Evolutionary conservation across 2,888 invertebrate genomes (phyloP).

Genomic region (Cosmia trapezina): DNA sequence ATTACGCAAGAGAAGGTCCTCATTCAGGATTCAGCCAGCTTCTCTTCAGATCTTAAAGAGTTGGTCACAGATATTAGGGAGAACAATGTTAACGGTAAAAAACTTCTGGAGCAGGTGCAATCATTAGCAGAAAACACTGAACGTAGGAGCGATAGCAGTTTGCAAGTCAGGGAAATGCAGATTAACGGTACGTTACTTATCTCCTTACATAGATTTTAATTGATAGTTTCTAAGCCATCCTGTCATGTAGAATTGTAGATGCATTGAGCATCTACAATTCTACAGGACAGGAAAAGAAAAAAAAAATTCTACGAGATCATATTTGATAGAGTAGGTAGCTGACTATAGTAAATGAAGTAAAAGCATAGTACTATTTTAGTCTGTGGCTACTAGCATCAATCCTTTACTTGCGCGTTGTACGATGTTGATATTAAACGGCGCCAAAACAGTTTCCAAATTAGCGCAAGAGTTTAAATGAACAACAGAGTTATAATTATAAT

Average conservation of each 20-base stretch:
- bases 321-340: neutral
- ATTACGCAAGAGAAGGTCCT: conserved; percentile 88
- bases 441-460: neutral
- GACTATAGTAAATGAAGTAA: neutral
- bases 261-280: too few species aligned
- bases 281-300: too few species aligned
- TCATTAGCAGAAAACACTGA: conserved; percentile 83
- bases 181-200: conserved; percentile 82
- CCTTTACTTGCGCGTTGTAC: neutral
- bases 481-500: neutral
- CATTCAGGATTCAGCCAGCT: conserved; percentile 86
- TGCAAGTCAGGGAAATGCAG: conserved; percentile 90
- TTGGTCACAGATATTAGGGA: conserved; percentile 86
- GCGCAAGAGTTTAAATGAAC: neutral
- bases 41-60: conserved; percentile 87
- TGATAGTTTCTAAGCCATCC: neutral
- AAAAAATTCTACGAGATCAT: neutral
- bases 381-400: neutral
- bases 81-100: conserved; percentile 84
- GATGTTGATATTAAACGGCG: too few species aligned
- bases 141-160: conserved; percentile 84
- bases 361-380: neutral
- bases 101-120: conserved; percentile 87
- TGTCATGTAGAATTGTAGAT: too few species aligned
- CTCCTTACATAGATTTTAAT: neutral